These are phyloP conservation scores for Ambastaia sidthimunki DNA, from an alignment of 2,797 vertebrate species.

Conservation along the genomic window DNA sequence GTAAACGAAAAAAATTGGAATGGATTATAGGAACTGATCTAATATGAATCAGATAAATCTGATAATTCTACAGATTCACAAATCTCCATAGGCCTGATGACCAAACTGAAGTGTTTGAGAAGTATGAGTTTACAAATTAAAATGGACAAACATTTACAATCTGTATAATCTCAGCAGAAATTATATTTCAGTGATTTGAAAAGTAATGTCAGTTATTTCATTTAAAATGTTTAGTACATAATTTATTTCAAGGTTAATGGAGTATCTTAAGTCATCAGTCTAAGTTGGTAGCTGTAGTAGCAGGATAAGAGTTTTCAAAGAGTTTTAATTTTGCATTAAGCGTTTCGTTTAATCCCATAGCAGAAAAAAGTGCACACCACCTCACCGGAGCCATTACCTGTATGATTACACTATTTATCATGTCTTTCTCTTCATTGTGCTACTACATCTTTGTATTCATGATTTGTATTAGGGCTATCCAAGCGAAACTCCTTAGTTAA, in stretches of 20 bases:
- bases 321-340: not conserved
- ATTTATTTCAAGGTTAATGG: not conserved
- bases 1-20: not conserved
- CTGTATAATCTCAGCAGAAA: not conserved
- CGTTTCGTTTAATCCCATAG: constrained; percentile 18
- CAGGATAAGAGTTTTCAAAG: not conserved
- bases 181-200: not conserved
- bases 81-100: too few relatives aligned
- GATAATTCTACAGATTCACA: not conserved
- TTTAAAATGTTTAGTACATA: not conserved
- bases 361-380: not conserved
- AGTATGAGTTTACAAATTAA: not conserved
- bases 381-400: constrained; percentile 46
- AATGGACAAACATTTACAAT: too few relatives aligned
- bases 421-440: constrained; percentile 27
- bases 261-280: constrained; percentile 2
- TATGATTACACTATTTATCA: constrained; percentile 61
- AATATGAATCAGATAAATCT: not conserved
- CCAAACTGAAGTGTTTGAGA: not conserved
- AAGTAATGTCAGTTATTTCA: not conserved
- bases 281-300: not conserved
- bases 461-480: constrained; percentile 34
- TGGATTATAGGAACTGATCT: not conserved
- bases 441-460: constrained; percentile 22
- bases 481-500: constrained; percentile 22